Percentiles rank a stretch among this genome's conserved stretches.
phyloP scores from a whole-genome alignment of 2,113 vertebrate genomes.

The Leiothrix lutea region DNA sequence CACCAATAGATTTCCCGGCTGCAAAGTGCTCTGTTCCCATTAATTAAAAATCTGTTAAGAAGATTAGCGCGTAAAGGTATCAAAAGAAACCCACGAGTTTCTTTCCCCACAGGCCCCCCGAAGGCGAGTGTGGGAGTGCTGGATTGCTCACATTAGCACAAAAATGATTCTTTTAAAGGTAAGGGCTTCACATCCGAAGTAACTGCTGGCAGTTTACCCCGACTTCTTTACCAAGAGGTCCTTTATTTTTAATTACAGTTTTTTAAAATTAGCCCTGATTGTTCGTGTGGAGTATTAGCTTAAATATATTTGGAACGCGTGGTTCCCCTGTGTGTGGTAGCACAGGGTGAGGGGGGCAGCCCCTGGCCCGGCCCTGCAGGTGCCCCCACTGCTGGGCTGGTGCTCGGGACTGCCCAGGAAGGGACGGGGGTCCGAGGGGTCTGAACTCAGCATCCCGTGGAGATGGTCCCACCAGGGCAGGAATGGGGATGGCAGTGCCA shows the following conservation, averaged over 20 bases:
- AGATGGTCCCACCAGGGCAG: not conserved
- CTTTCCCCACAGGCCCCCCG: not conserved
- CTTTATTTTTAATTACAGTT: slow-evolving; percentile 54
- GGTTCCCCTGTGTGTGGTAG: not conserved
- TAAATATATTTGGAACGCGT: not conserved
- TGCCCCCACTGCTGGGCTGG: fast-evolving
- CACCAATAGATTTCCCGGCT: not conserved
- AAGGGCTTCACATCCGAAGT: not conserved
- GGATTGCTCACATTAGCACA: not conserved
- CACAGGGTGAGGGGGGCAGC: not conserved
- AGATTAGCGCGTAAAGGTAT: slow-evolving; percentile 45
- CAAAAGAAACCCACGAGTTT: slow-evolving; percentile 30
- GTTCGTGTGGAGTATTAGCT: not conserved
- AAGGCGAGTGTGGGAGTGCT: slow-evolving; percentile 28
- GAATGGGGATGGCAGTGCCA: not conserved
- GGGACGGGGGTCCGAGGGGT: fast-evolving
- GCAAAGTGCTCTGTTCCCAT: slow-evolving; percentile 32
- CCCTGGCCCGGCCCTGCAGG: not conserved
- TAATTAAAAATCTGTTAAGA: slow-evolving; percentile 72
- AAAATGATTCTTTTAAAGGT: slow-evolving; percentile 1
- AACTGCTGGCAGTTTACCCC: not conserved
- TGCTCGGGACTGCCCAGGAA: fast-evolving
- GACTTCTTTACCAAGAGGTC: not conserved
- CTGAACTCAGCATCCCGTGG: fast-evolving
- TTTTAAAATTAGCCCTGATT: slow-evolving; percentile 44